phyloP scores from a whole-genome alignment of 2,113 vertebrate genomes.

The Sclerurus mexicanus region DNA sequence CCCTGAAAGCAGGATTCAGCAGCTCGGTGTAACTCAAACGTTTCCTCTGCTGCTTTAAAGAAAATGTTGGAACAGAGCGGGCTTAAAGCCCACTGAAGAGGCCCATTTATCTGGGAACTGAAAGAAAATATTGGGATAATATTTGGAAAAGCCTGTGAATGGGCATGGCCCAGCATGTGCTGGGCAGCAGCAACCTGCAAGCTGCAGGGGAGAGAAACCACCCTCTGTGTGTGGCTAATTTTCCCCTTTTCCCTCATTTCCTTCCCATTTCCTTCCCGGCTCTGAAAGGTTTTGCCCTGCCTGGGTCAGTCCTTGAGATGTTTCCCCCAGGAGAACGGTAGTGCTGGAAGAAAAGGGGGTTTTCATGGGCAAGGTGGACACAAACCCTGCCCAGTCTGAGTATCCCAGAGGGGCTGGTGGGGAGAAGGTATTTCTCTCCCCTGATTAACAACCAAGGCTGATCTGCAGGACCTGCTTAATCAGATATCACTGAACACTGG shows the following conservation, averaged over 20 bases:
- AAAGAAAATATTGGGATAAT: constrained; percentile 51
- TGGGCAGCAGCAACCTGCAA: background rate
- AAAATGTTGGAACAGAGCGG: background rate
- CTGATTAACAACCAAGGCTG: background rate
- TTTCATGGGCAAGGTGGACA: background rate
- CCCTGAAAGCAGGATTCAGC: constrained; percentile 27
- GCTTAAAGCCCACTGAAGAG: constrained; percentile 45
- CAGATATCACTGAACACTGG: background rate
- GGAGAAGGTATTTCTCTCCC: background rate
- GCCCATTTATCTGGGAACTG: constrained; percentile 38
- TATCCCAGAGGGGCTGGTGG: accelerated
- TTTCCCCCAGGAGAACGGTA: background rate
- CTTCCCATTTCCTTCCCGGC: background rate
- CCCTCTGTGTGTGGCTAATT: background rate
- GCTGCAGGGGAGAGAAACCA: background rate
- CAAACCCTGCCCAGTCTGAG: background rate
- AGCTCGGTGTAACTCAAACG: background rate
- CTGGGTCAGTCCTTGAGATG: background rate
- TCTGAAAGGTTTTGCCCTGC: background rate
- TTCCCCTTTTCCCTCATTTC: constrained; percentile 34
- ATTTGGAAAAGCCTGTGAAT: constrained; percentile 33
- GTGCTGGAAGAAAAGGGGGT: background rate
- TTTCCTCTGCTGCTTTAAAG: constrained; percentile 18
- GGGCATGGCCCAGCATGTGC: background rate
- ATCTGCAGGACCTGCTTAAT: background rate